Evolutionary conservation across 2,113 vertebrate species (phyloP), one percentile per base, ranked within the genome.

Genomic region (Trematocara unimaculatum): DNA sequence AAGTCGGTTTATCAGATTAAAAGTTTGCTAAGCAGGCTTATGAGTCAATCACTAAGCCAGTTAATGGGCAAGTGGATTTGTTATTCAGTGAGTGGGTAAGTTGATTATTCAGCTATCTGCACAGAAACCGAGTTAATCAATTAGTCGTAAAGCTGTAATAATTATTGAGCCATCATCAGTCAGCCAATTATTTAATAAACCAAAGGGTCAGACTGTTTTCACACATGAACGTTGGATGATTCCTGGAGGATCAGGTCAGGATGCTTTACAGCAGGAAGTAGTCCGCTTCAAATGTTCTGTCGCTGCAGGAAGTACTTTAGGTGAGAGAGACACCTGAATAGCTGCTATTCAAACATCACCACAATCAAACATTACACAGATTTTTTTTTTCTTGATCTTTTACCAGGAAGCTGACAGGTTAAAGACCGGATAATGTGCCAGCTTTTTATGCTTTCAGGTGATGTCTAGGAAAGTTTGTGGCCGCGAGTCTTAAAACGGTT

Each of bases 401-500:
- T 42, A 45, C 38, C n/a, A 26, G 40, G 67, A 4, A 47, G 67
- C 40, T 72, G 40, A 26, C 67, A 2, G 5, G 67, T 26, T 72
- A 29, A 77, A 31, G 70, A 77, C 9, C 6, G 0, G 42, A 47
- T 12, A 29, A 74, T 29, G 9, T 18, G 9, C 45, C 0, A 74
- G 1, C 12, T 12, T 0, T 0, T 74, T 47, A 47, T 6, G 20
- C 26, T 77, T 51, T n/a, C 15, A 13, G 42, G 1, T 12, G 4
- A n/a, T 3, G 17, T 31, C 15, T 49, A 5, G 15, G 70, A 49
- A 74, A 77, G 70, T 77, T 18, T 77, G 26, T 49, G 42, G 42
- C 26, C 2, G 1, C 4, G 0, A 45, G 1, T 72, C 5, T 72
- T 45, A 3, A 72, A 47, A 72, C 11, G 67, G 20, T 26, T 49